A percentile compares a stretch with the other conserved stretches of the same genome.
phyloP scores from a whole-genome alignment of 2,113 vertebrate genomes.

The Rhea americana region DNA sequence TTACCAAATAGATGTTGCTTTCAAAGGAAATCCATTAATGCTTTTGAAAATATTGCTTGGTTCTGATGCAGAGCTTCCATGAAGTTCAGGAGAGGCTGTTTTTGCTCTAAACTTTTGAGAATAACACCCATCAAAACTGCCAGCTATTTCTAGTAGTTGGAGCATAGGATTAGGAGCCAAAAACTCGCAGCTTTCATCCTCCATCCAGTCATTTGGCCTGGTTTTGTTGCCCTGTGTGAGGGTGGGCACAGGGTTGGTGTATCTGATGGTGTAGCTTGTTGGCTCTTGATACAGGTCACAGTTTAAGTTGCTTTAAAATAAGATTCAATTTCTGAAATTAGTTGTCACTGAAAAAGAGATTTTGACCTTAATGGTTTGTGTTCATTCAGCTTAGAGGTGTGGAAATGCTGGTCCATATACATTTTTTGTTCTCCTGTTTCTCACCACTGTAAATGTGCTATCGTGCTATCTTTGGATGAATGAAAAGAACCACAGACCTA shows the following conservation, averaged over 20 bases:
- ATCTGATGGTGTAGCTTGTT: not conserved
- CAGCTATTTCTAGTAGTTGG: not conserved
- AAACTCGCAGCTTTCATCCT: not conserved
- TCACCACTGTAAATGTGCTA: constrained; percentile 36
- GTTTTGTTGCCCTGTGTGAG: not conserved
- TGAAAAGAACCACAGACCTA: constrained; percentile 39
- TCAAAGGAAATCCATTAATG: not conserved
- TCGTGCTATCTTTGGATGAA: constrained; percentile 44
- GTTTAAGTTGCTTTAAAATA: not conserved
- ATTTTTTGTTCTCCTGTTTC: constrained; percentile 33
- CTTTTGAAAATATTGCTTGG: not conserved
- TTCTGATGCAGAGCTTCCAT: not conserved
- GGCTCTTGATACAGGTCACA: not conserved
- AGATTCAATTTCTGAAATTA: not conserved
- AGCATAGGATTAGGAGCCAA: constrained; percentile 1
- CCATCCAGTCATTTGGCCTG: constrained; percentile 33
- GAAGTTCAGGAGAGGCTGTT: not conserved
- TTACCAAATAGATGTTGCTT: constrained; percentile 1
- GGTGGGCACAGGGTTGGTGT: not conserved
- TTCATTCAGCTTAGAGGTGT: not conserved
- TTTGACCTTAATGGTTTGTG: constrained; percentile 1
- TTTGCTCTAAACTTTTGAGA: not conserved
- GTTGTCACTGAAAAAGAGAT: not conserved
- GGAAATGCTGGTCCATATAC: constrained; percentile 40
- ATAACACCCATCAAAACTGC: not conserved